Conservation (phyloP, 2,797 vertebrate species). For the Bufotes viridis region DNA sequence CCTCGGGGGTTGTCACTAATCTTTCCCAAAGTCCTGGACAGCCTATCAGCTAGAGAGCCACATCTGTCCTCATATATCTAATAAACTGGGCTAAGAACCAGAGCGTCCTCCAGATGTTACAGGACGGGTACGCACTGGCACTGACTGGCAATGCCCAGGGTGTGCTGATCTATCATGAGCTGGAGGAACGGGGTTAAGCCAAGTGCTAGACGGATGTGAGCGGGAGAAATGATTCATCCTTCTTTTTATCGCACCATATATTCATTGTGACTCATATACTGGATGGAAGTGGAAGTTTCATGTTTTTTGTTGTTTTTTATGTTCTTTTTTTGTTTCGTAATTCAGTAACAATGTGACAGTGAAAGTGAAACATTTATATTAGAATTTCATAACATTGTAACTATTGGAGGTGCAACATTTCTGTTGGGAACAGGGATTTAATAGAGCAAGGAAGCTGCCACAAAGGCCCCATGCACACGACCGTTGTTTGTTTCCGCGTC, state of each 20-base stretch:
- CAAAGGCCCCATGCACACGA: too few species aligned
- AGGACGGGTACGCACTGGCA: slow-evolving; percentile 3
- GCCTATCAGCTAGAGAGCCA: neutral
- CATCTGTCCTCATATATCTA: too few species aligned
- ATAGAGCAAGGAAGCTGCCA: neutral
- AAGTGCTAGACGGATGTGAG: neutral
- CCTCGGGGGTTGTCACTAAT: neutral
- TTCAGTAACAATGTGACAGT: neutral
- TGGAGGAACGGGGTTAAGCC: neutral
- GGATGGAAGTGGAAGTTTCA: neutral
- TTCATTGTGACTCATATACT: neutral
- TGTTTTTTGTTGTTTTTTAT: neutral
- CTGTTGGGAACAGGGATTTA: neutral
- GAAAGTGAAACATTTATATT: neutral
- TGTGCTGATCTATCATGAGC: neutral
- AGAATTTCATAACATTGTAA: neutral
- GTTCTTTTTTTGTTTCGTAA: neutral
- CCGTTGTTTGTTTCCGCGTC: too few species aligned
- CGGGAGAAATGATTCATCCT: neutral
- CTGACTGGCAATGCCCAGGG: neutral
- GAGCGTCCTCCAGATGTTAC: too few species aligned
- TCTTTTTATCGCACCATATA: neutral
- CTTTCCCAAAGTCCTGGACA: neutral
- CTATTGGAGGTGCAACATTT: neutral
- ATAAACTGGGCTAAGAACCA: too few species aligned